Conservation (phyloP, 2,888 invertebrate species). For the Mythimna pallens region DNA sequence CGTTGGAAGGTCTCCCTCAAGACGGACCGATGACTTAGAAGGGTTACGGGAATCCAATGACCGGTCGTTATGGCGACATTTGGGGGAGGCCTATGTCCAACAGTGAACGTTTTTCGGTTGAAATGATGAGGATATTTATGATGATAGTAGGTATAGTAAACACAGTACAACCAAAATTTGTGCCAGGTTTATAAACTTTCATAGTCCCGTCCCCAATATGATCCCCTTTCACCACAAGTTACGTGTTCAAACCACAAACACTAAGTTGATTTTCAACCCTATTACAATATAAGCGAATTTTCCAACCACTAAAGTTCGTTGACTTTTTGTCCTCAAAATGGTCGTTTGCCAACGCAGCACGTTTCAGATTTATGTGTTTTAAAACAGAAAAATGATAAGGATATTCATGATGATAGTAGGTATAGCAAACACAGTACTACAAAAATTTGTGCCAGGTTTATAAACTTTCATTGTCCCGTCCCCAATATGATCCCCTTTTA, state of each 20-base stretch:
- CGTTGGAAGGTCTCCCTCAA: no score
- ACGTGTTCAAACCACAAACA: constrained; percentile 12
- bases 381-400: no score
- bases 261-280: constrained; percentile 38
- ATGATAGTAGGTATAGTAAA: background rate
- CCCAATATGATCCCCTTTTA: background rate
- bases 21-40: no score
- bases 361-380: constrained; percentile 23
- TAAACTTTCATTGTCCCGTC: background rate
- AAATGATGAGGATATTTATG: no score
- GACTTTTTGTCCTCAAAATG: constrained; percentile 1
- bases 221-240: constrained; percentile 10
- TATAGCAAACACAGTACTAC: no score
- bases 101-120: no score
- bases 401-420: no score
- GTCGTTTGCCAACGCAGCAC: constrained; percentile 17
- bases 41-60: no score
- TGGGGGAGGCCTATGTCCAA: no score
- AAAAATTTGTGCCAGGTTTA: background rate
- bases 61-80: no score
- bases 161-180: background rate
- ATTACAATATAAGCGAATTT: constrained; percentile 9
- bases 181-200: background rate
- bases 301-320: constrained; percentile 12
- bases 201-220: background rate